phyloP scores from a whole-genome alignment of 2,888 invertebrate species.

The Drosophila multiciliata region DNA sequence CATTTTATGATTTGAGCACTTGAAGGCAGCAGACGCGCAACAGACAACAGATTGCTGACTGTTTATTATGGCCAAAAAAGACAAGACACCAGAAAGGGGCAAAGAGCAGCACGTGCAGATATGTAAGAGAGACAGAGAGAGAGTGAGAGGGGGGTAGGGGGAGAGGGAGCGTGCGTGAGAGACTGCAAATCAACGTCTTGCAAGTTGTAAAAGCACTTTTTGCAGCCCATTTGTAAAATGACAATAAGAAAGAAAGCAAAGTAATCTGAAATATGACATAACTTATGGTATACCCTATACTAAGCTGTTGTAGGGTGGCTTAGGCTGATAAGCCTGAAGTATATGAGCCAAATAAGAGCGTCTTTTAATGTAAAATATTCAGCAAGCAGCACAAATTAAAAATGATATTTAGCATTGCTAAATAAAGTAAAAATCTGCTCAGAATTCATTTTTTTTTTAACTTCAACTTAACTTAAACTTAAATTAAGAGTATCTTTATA shows the following conservation, averaged over 20 bases:
- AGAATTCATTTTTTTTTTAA: too few species aligned
- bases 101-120: conserved; percentile 1
- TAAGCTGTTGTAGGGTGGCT: not conserved
- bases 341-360: not conserved
- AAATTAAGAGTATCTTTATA: not conserved
- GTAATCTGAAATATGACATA: conserved; percentile 37
- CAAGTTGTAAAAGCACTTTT: conserved; percentile 50
- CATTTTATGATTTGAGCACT: conserved; percentile 81
- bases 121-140: not conserved
- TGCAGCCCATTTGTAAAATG: conserved; percentile 77
- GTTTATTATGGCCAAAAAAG: conserved; percentile 73
- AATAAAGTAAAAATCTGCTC: not conserved
- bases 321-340: not conserved
- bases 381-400: not conserved
- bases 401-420: not conserved
- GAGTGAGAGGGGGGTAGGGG: not conserved
- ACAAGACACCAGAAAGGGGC: conserved; percentile 23
- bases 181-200: conserved; percentile 64
- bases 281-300: conserved; percentile 11
- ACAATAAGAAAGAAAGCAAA: conserved; percentile 52
- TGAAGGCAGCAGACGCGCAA: conserved; percentile 77
- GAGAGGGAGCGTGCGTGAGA: conserved; percentile 6
- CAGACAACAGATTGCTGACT: conserved; percentile 80
- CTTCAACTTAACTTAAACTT: not conserved
- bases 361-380: not conserved